Conservation (phyloP, 2,797 vertebrate species). For the Acomys russatus region DNA sequence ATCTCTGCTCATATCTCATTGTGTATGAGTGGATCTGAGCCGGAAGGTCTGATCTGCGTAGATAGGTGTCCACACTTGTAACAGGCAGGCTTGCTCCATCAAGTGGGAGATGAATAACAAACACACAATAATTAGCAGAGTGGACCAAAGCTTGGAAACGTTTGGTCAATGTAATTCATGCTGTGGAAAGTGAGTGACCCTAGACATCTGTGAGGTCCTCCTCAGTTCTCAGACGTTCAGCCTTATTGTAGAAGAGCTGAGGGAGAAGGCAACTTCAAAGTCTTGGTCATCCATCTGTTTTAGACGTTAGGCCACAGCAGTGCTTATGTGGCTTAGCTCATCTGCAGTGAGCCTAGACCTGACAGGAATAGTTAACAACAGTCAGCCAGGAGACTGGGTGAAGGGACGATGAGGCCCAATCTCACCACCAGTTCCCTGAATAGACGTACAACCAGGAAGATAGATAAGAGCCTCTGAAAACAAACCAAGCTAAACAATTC, state of each 20-base stretch:
- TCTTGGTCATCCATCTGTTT: conserved; percentile 13
- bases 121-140: background rate
- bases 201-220: background rate
- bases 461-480: conserved; percentile 66
- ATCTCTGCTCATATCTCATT: background rate
- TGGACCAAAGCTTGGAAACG: conserved; percentile 16
- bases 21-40: background rate
- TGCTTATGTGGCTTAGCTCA: background rate
- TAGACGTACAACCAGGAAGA: conserved; percentile 50
- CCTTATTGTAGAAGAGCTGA: conserved; percentile 50
- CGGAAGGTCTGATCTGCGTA: background rate
- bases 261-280: conserved; percentile 47
- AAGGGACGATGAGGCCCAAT: conserved; percentile 7
- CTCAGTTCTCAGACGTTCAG: background rate
- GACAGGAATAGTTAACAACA: conserved; percentile 24
- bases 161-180: background rate
- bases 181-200: conserved; percentile 3
- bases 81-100: conserved; percentile 47
- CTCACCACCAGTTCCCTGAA: conserved; percentile 4
- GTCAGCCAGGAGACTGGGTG: conserved; percentile 8
- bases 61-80: conserved; percentile 11
- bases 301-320: background rate
- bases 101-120: conserved; percentile 10
- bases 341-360: conserved; percentile 12
- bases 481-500: conserved; percentile 71